Base-by-base conservation (phyloP, 2,797 vertebrate genomes). In the Muraenolepis orangiensis region DNA sequence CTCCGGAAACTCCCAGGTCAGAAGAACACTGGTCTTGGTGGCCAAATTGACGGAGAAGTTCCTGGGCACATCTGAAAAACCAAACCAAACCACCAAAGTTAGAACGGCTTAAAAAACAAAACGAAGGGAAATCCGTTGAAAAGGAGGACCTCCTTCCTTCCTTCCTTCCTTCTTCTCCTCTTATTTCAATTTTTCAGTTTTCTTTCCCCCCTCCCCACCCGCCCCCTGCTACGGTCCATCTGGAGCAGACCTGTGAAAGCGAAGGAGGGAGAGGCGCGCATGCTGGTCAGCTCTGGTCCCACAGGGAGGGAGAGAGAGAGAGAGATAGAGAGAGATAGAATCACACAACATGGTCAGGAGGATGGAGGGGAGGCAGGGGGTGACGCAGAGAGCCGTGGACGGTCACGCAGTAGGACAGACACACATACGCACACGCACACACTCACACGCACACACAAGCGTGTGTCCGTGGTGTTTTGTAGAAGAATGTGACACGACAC, bases 1-100 rank as follows among this genome's bases (percentile, higher is more conserved):
- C 86, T 99, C 97, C 0, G 98, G 97, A 76, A 98, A 98, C 90
- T 99, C 97, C 97, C 98, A 99, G 82, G 96, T 96, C 75, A 99
- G 90, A 74, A 98, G 94, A 67, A 99, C 96, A 0, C 97, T 98
- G 0, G 98, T 99, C 92, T 96, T 98, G n/a, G 95, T 99, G 69
- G 96, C 95, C 94, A 98, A 94, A 87, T 97, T 98, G 88, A 99
- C 97, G 20, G 95, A 98, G 90, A 99, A 99, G 90, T 99, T 99
- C 90, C 97, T 97, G 0, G 98, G 97, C 1, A 98, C 96, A 91
- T 98, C 98, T 99, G 91, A 84, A 80, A 31, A 88, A 74, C 86
- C 42, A 81, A 29, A 84, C 23, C 57, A 0, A 5, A n/a, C 46
- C 46, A 4, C 3, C 32, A 51, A 51, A 51, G 46, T 51, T 4